Evolutionary conservation across 2,797 vertebrate species (phyloP).

Genomic region (Falco biarmicus): DNA sequence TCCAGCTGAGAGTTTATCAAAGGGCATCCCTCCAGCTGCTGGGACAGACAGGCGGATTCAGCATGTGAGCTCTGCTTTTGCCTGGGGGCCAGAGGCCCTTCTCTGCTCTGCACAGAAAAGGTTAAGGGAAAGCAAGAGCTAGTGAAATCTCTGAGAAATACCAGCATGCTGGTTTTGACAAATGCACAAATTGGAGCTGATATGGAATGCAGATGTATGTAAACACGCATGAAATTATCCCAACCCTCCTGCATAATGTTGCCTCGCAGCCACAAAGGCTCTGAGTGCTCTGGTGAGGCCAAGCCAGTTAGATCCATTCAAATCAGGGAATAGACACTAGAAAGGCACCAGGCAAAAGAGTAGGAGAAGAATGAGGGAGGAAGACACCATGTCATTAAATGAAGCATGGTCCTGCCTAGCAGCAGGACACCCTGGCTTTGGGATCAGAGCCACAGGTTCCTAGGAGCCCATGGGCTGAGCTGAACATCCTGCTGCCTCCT

Average conservation of each 20-base stretch:
- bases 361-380: not conserved
- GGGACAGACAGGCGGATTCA: not conserved
- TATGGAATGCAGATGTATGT: constrained; percentile 70
- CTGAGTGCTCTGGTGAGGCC: not conserved
- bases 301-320: not conserved
- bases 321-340: not conserved
- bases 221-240: constrained; percentile 67
- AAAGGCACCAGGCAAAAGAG: not conserved
- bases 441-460: not conserved
- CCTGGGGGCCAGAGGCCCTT: not conserved
- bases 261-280: not conserved
- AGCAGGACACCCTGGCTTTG: not conserved
- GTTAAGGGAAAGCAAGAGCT: constrained; percentile 51
- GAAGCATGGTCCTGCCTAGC: not conserved
- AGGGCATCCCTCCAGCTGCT: constrained; percentile 5
- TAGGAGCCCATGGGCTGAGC: not conserved
- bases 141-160: constrained; percentile 33
- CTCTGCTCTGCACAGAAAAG: not conserved
- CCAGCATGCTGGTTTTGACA: constrained; percentile 57
- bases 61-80: not conserved
- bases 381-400: not conserved
- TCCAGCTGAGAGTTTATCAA: not conserved
- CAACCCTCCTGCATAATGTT: constrained; percentile 43
- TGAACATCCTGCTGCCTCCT: not conserved
- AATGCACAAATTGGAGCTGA: constrained; percentile 58